Conservation (phyloP, 2,113 vertebrate species). For the Cinclus cinclus region DNA sequence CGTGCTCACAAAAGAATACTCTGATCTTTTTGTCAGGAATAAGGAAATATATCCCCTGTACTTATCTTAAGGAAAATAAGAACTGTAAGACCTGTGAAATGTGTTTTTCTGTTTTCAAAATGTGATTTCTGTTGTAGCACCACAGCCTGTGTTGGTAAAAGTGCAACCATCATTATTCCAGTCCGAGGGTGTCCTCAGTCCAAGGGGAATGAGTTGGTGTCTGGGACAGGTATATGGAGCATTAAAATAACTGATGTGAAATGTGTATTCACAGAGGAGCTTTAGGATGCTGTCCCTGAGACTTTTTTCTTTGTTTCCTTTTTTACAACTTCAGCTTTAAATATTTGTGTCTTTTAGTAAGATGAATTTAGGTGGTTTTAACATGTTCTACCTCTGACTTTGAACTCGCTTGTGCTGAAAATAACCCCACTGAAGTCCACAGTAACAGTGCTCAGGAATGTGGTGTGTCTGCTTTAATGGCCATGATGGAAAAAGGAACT, state of each 20-base stretch:
- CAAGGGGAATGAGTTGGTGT: background rate
- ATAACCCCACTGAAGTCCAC: background rate
- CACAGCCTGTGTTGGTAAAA: background rate
- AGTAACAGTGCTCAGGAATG: background rate
- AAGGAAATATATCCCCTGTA: background rate
- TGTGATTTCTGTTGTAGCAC: background rate
- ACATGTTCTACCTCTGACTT: background rate
- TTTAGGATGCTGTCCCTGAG: background rate
- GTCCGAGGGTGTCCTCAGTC: background rate
- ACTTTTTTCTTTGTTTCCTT: background rate
- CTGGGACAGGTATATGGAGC: background rate
- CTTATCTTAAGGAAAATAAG: background rate
- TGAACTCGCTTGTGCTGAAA: background rate
- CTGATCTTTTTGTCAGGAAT: slow-evolving; percentile 1
- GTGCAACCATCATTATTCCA: rapidly evolving
- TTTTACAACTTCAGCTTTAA: background rate
- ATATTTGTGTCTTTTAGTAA: background rate
- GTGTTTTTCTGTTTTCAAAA: background rate
- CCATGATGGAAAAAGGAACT: background rate
- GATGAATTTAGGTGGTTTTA: background rate
- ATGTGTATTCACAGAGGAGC: background rate
- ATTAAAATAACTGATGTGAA: background rate
- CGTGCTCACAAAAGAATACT: background rate
- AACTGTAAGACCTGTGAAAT: background rate
- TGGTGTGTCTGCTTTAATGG: background rate